Percentiles rank a stretch among this genome's conserved stretches.
phyloP scores from a whole-genome alignment of 2,113 vertebrate genomes.

The Alexandromys fortis region DNA sequence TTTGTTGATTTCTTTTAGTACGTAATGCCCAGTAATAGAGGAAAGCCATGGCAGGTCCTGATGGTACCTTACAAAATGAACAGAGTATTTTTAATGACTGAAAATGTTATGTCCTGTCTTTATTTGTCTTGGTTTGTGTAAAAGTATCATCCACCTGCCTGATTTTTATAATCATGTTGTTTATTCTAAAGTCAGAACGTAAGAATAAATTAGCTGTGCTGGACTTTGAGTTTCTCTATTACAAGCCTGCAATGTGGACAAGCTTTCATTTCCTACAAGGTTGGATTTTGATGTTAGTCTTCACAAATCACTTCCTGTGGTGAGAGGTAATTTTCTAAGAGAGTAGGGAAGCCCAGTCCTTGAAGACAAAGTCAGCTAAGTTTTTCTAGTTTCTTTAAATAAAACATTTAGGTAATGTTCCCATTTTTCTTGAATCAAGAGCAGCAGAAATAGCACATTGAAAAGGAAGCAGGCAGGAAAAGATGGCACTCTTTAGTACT shows the following conservation, averaged over 20 bases:
- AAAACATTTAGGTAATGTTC: constrained; percentile 34
- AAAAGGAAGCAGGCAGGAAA: constrained; percentile 45
- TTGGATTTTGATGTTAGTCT: constrained; percentile 61
- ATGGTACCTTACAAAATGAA: constrained; percentile 29
- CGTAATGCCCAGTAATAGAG: not conserved
- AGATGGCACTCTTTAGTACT: constrained; percentile 3
- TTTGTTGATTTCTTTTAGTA: constrained; percentile 11
- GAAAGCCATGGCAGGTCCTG: not conserved
- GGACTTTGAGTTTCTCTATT: not conserved
- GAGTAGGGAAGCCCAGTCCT: constrained; percentile 8
- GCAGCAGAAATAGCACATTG: not conserved
- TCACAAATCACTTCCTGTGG: constrained; percentile 66
- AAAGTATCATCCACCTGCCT: not conserved
- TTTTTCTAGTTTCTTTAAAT: constrained; percentile 70
- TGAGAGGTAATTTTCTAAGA: constrained; percentile 61
- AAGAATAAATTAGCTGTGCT: not conserved
- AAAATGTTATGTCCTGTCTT: not conserved
- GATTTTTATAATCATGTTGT: constrained; percentile 4
- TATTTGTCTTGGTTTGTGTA: not conserved
- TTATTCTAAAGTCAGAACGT: constrained; percentile 43
- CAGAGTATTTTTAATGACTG: constrained; percentile 4
- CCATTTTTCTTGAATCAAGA: constrained; percentile 34
- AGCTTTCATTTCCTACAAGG: constrained; percentile 43
- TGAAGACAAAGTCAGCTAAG: constrained; percentile 33
- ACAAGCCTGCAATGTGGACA: constrained; percentile 13